Conservation (phyloP, 2,888 invertebrate genomes). For the Acheta domesticus region DNA sequence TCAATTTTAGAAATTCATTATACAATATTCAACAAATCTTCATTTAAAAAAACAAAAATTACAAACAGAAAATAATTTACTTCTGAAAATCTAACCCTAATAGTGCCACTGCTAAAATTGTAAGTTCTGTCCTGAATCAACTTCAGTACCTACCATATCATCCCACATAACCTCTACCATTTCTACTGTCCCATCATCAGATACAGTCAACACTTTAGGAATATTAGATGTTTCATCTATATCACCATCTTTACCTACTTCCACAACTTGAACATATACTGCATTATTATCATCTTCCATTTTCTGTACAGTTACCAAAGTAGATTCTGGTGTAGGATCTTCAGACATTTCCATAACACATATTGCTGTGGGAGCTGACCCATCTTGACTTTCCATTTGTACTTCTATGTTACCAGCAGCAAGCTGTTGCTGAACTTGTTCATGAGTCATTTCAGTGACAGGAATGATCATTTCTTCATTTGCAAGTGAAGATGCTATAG, state of each 20-base stretch:
- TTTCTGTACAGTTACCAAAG: conserved; percentile 31
- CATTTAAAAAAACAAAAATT: too few species aligned
- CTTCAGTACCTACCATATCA: conserved; percentile 30
- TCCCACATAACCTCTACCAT: conserved; percentile 43
- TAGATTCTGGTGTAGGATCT: conserved; percentile 30
- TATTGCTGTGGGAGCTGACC: conserved; percentile 29
- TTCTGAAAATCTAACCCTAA: too few species aligned
- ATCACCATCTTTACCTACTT: conserved; percentile 36
- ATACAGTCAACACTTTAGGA: conserved; percentile 44
- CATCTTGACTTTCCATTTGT: conserved; percentile 19
- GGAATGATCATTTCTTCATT: conserved; percentile 32
- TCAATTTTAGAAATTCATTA: too few species aligned
- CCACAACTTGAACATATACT: conserved; percentile 40
- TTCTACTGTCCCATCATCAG: conserved; percentile 47
- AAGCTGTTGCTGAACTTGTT: conserved; percentile 19
- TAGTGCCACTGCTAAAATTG: not conserved
- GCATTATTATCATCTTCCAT: conserved; percentile 35
- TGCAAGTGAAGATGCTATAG: not conserved
- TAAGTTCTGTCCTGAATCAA: conserved; percentile 20
- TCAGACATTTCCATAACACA: conserved; percentile 33
- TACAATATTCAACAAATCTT: too few species aligned
- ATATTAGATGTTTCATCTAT: conserved; percentile 33
- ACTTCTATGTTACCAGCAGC: conserved; percentile 22
- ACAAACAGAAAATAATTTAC: too few species aligned
- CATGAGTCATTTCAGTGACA: conserved; percentile 29